Evolutionary conservation across 53 echinoderm and acorn worm genomes (phyloP), one percentile per base, ranked within the genome.

Genomic region (Pentamera pediparva): DNA sequence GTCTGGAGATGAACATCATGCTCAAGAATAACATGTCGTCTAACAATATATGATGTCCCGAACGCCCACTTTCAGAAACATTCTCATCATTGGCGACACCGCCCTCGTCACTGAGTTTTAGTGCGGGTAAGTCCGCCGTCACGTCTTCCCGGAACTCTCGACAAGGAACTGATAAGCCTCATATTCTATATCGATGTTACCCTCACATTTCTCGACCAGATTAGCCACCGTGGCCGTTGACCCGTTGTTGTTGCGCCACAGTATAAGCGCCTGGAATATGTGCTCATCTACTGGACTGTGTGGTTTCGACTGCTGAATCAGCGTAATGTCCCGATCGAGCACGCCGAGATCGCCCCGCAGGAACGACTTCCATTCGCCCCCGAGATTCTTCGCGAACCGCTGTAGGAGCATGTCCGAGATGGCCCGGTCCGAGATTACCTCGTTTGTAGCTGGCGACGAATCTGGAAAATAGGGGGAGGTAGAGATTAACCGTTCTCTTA

Each of bases 321-420:
- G 20, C 3, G 67, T 26, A 9, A 67, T 67, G 7, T 67, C 67
- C 26, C 45, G 40, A 30, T 67, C 67, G 40, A 24, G 22, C 6
- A 67, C 28, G 17, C 30, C 45, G 43, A 67, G 67, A 27, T 41
- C 40, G 20, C 41, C 28, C 38, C 67, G 26, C 29, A 41, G 4
- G 48, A 67, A 67, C 30, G 39, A 67, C 30, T 67, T 67, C 67
- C 67, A 67, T 27, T 67, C 27, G 6, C 10, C 10, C 6, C 67
- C 67, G 27, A 67, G 29, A 9, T 20, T 67, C 15, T 67, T 15
- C 25, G 45, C 41, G 27, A 67, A 67, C 31, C 15, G 12, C 31
- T 67, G 67, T 24, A 67, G 20, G 18, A 67, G 18, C 40, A 45
- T 15, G 48, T 67, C 67, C 22, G 67, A 67, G n/a, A n/a, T n/a